Base-by-base conservation (phyloP, 2,113 vertebrate species). In the Colistium nudipinnis region DNA sequence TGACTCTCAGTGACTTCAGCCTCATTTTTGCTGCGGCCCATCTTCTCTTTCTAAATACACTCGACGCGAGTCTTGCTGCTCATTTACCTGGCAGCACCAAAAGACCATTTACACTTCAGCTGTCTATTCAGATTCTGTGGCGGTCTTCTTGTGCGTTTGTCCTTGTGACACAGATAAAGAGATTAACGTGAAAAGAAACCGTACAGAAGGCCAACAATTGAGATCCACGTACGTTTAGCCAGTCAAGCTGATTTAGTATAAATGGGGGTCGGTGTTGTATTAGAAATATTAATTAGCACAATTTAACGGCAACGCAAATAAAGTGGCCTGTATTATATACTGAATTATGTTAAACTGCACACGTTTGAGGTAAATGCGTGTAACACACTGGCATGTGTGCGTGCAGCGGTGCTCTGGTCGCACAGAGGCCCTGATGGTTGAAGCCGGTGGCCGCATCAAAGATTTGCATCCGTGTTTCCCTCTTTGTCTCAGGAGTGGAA, bases 361-460 rank as follows among this genome's bases (percentile, higher is more conserved):
- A 6, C 31, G 31, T 33, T 33, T 33, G 31, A 33, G 31, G 31
- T 33, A 33, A 33, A 6, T 33, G 31, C 31, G 4, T 33, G 9
- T 33, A 33, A 33, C 31, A 33, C 4, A 33, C 9, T 33, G 4
- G 31, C 31, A 33, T 33, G 31, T n/a, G 31, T 6, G 31, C 31
- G n/a, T n/a, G n/a, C 31, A 33, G 31, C 31, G 31, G 31, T 4
- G 31, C 31, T 33, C 31, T 6, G 31, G 31, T 51, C 25, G 48
- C 19, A 70, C 68, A 65, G 78, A 68, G 81, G 62, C 75, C 45
- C 59, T 81, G 76, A 77, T 35, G 83, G 68, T 68, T 63, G 59
- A 67, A 73, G 70, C 39, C 69, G 57, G 56, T 49, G 67, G 77
- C 62, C 17, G 19, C 85, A 82, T 89, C 78, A 82, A 86, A 88